Percentiles rank a stretch among this genome's conserved stretches.
Evolutionary conservation across 92 coral and sea anemone genomes (phyloP).

Genomic region (Heliopora coerulea): DNA sequence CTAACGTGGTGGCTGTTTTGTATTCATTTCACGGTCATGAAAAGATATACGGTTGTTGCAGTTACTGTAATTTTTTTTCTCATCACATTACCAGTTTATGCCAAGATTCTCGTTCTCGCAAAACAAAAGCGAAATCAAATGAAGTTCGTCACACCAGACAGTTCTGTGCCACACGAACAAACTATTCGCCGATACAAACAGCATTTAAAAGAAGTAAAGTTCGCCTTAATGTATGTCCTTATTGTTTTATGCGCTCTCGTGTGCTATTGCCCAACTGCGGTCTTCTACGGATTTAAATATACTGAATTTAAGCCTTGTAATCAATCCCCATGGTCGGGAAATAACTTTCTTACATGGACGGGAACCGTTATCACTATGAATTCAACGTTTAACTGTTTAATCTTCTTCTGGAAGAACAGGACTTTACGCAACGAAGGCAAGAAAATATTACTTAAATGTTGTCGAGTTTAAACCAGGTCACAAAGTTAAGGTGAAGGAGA

Average conservation of each 20-base stretch:
- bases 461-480: no score
- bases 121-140: background rate
- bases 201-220: no score
- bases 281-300: conserved; percentile 9
- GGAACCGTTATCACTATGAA: conserved; percentile 7
- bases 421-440: conserved; percentile 11
- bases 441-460: no score
- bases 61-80: background rate
- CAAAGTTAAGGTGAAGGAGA: no score
- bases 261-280: background rate
- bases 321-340: no score
- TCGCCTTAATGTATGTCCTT: background rate
- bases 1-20: background rate
- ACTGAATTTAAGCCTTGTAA: no score
- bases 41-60: background rate
- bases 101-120: background rate
- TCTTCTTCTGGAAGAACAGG: conserved; percentile 11
- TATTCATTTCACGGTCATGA: background rate
- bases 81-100: no score
- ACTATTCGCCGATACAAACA: no score
- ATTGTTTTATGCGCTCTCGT: background rate
- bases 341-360: background rate
- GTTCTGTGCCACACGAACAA: background rate
- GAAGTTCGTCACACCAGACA: background rate
- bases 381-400: conserved; percentile 28